These are phyloP conservation scores for Theocolax elegans DNA, from an alignment of 1,140 invertebrate genomes.

Conservation along the genomic window DNA sequence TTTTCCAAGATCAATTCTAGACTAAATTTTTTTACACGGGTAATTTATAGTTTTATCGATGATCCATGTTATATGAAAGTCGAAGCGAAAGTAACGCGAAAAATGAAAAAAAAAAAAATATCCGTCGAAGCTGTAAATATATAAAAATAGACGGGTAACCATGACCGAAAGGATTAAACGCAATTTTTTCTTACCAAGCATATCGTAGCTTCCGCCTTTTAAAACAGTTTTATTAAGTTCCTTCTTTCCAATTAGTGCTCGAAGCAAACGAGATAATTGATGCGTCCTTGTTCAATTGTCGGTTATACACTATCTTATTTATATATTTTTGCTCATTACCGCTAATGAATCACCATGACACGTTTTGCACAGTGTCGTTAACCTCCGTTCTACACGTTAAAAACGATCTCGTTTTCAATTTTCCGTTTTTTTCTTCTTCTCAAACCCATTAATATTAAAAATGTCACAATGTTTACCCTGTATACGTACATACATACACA, in stretches of 20 bases:
- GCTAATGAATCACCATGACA: constrained; percentile 64
- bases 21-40: too few relatives aligned
- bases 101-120: too few relatives aligned
- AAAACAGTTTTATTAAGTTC: background rate
- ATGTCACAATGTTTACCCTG: too few relatives aligned
- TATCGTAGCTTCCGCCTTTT: constrained; percentile 18
- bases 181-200: background rate
- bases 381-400: constrained; percentile 44
- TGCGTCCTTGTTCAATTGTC: constrained; percentile 20
- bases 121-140: too few relatives aligned
- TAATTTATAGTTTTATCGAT: too few relatives aligned
- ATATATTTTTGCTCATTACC: constrained; percentile 50
- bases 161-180: background rate
- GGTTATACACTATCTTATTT: constrained; percentile 14
- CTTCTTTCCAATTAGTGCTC: background rate
- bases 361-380: constrained; percentile 55
- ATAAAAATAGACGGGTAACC: constrained; percentile 12
- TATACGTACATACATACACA: too few relatives aligned
- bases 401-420: too few relatives aligned
- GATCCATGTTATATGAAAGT: too few relatives aligned
- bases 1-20: too few relatives aligned
- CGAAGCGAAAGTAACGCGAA: too few relatives aligned
- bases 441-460: too few relatives aligned
- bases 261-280: constrained; percentile 28
- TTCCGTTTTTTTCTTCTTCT: too few relatives aligned